Evolutionary conservation across 2,797 vertebrate species (phyloP).

Genomic region (Gila robusta): DNA sequence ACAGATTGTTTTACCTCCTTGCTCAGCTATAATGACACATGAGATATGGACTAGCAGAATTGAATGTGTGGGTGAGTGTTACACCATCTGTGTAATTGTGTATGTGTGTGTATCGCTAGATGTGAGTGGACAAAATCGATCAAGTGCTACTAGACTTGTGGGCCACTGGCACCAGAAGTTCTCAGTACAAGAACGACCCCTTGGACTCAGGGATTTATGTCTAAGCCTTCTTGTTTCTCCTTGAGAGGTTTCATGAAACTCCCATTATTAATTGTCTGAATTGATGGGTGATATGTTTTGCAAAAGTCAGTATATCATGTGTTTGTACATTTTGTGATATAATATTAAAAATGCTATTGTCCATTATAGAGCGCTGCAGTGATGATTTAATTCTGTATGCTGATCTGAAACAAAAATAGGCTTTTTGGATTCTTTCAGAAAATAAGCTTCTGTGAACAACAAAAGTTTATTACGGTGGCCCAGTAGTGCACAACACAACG

Average conservation of each 20-base stretch:
- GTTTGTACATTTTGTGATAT: slow-evolving; percentile 3
- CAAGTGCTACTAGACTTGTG: slow-evolving; percentile 27
- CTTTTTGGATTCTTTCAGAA: not conserved
- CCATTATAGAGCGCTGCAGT: not conserved
- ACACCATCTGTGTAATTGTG: slow-evolving; percentile 45
- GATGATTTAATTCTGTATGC: not conserved
- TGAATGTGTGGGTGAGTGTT: slow-evolving; percentile 37
- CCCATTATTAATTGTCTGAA: slow-evolving; percentile 1
- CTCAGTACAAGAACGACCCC: slow-evolving; percentile 19
- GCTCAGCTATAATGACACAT: slow-evolving; percentile 46
- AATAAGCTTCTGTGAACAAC: not conserved
- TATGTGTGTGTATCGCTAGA: slow-evolving; percentile 27
- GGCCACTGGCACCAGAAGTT: slow-evolving; percentile 28
- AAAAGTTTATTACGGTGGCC: no score
- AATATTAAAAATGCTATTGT: not conserved
- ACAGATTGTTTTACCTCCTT: slow-evolving; percentile 44
- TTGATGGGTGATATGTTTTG: not conserved
- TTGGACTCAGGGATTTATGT: slow-evolving; percentile 21
- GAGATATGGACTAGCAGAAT: slow-evolving; percentile 44
- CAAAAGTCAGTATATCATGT: not conserved
- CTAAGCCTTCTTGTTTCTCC: slow-evolving; percentile 16
- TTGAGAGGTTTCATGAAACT: slow-evolving; percentile 25
- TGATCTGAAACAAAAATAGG: not conserved
- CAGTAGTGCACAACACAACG: no score
- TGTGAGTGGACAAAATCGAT: slow-evolving; percentile 39